Conservation (phyloP, 2,888 invertebrate species). For the Eulithis prunata region DNA sequence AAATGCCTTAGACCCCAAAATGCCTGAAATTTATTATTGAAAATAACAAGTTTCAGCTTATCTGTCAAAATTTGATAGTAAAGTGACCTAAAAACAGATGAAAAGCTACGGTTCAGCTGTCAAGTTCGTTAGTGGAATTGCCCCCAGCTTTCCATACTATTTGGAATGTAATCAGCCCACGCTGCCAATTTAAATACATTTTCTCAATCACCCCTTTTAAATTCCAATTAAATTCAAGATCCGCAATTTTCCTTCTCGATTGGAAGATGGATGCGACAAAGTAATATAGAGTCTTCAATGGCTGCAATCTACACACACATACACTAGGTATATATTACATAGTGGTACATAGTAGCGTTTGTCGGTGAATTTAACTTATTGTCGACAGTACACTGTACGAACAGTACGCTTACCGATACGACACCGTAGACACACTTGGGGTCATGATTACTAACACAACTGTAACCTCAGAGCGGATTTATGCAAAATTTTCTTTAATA, state of each 20-base stretch:
- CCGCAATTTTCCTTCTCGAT: conserved; percentile 3
- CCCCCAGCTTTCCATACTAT: conserved; percentile 3
- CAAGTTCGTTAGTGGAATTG: too few species aligned
- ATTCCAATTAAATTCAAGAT: conserved; percentile 17
- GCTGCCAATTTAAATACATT: conserved; percentile 26
- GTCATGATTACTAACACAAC: too few species aligned
- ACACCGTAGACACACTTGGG: background rate
- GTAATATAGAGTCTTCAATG: conserved; percentile 13
- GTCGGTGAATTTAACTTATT: conserved; percentile 15
- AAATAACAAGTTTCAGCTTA: too few species aligned
- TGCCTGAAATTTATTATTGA: too few species aligned
- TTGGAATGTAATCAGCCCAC: conserved; percentile 19
- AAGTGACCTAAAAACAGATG: too few species aligned
- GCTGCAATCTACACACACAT: background rate
- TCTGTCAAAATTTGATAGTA: too few species aligned
- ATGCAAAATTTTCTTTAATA: too few species aligned
- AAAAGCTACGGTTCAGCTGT: too few species aligned
- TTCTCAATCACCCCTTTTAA: conserved; percentile 22
- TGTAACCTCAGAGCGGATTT: too few species aligned
- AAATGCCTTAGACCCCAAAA: too few species aligned
- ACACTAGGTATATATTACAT: too few species aligned
- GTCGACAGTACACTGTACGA: background rate
- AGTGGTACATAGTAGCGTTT: conserved; percentile 12
- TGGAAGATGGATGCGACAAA: conserved; percentile 17
- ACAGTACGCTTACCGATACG: conserved; percentile 1